These are phyloP conservation scores for Osmerus eperlanus DNA, from an alignment of 2,113 vertebrate genomes.

Conservation along the genomic window DNA sequence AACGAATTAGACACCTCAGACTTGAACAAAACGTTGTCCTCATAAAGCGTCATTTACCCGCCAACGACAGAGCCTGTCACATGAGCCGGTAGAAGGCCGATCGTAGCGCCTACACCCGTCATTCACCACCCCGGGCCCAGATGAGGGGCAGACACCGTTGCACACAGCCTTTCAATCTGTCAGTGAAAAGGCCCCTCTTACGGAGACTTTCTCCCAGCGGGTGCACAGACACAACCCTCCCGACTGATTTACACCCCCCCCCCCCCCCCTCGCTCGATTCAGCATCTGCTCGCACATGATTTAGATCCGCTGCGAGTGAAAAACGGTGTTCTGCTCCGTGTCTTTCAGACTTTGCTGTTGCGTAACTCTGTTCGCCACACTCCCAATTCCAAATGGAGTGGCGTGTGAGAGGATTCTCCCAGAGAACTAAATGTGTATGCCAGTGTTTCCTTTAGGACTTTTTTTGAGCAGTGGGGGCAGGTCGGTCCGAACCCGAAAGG, in stretches of 20 bases:
- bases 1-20: no score
- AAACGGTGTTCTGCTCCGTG: no score
- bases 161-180: conserved; percentile 1
- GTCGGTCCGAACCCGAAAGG: no score
- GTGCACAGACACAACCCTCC: background rate
- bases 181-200: background rate
- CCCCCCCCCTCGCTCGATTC: background rate
- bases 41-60: background rate
- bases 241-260: conserved; percentile 7
- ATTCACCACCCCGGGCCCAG: background rate
- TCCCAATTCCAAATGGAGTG: background rate
- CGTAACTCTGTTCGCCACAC: background rate
- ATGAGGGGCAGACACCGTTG: background rate
- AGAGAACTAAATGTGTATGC: no score
- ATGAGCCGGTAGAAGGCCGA: background rate
- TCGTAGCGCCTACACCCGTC: background rate
- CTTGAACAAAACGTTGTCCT: no score
- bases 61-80: background rate
- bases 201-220: background rate
- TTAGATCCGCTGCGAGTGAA: background rate
- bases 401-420: no score
- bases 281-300: background rate
- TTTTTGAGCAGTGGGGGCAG: no score
- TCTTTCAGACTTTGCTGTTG: background rate
- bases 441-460: no score